Conservation (phyloP, 2,888 invertebrate genomes). For the Syrista parreyssii region DNA sequence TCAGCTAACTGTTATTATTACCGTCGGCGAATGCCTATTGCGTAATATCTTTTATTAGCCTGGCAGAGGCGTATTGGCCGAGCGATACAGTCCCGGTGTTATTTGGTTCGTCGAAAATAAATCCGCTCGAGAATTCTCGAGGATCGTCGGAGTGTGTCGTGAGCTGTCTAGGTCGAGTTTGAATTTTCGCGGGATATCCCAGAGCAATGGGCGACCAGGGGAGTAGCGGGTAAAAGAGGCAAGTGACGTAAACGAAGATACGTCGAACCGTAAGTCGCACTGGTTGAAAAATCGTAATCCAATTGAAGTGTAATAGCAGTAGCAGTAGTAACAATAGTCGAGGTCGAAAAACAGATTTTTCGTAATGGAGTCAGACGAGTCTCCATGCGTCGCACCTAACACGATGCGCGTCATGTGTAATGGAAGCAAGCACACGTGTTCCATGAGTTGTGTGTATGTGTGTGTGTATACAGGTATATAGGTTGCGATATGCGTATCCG, state of each 20-base stretch:
- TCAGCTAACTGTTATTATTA: neutral
- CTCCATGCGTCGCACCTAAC: neutral
- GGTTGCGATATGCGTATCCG: neutral
- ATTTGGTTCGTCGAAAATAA: neutral
- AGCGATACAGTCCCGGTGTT: neutral
- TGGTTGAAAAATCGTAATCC: neutral
- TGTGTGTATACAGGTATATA: neutral
- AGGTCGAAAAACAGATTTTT: neutral
- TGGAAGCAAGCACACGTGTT: neutral
- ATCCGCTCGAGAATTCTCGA: neutral
- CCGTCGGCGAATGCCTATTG: neutral
- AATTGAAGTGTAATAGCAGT: neutral
- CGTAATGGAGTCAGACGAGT: neutral
- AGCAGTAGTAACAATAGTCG: neutral
- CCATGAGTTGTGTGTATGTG: neutral
- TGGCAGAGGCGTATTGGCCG: neutral
- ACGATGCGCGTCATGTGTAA: neutral
- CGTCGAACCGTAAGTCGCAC: neutral
- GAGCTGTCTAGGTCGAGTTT: neutral
- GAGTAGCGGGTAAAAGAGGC: no score
- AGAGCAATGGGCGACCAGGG: neutral
- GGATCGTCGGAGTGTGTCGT: neutral
- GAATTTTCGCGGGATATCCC: neutral
- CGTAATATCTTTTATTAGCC: neutral
- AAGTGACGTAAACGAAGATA: neutral